Conservation (phyloP, 2,888 invertebrate species). For the Euphydryas editha region DNA sequence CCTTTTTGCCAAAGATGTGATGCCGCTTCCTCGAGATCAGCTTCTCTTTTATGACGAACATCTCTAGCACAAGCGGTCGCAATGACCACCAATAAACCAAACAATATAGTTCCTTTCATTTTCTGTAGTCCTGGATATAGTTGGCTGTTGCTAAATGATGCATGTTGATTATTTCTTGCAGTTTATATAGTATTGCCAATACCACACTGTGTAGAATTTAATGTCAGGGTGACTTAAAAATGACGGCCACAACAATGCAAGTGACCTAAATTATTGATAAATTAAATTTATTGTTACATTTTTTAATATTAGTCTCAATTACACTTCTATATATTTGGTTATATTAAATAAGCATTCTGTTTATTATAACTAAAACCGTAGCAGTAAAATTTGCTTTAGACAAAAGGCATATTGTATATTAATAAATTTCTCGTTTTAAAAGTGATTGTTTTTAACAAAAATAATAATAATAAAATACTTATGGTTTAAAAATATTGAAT, state of each 20-base stretch:
- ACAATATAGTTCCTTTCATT: constrained; percentile 64
- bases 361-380: not conserved
- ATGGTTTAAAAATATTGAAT: too few relatives aligned
- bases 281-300: constrained; percentile 56
- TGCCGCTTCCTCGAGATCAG: constrained; percentile 81
- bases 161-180: constrained; percentile 69
- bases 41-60: constrained; percentile 71
- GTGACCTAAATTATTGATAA: constrained; percentile 73
- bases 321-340: not conserved
- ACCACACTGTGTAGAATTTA: constrained; percentile 62
- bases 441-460: too few relatives aligned
- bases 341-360: not conserved
- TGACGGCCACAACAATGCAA: constrained; percentile 65
- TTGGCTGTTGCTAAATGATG: constrained; percentile 77
- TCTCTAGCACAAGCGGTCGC: constrained; percentile 75
- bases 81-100: constrained; percentile 72
- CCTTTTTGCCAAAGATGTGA: constrained; percentile 80
- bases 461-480: too few relatives aligned
- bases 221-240: constrained; percentile 74
- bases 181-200: constrained; percentile 81
- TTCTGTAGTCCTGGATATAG: constrained; percentile 61
- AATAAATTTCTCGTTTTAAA: too few relatives aligned
- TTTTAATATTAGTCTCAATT: constrained; percentile 22
- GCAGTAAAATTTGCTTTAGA: too few relatives aligned
- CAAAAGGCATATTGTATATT: too few relatives aligned